Evolutionary conservation across 2,888 invertebrate genomes (phyloP), one percentile per base, ranked within the genome.

Genomic region (Hypomecis punctinalis): DNA sequence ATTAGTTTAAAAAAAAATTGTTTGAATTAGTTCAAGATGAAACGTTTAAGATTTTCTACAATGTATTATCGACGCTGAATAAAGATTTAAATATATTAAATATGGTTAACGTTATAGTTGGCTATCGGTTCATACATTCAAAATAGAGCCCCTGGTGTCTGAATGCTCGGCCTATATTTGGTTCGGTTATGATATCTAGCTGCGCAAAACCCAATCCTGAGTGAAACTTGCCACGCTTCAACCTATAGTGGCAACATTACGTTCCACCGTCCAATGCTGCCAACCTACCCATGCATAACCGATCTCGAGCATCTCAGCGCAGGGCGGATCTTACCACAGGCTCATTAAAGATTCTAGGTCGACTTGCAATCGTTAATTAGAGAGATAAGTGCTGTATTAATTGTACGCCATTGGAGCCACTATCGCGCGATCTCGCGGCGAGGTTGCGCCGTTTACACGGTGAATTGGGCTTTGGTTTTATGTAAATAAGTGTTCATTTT

Each of bases 341-440:
- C 92, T 91, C 91, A 91, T 91, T 92, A 90, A 83, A 86, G 87
- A 91, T 92, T 91, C 92, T 92, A 92, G 92, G 91, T 89, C 91
- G 86, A 77, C 79, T 80, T 86, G 90, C 91, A 91, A 91, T 91
- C 84, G 84, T 88, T 92, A 92, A 92, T 92, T 92, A 92, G 88
- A 67, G 80, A 91, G 91, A 90, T 92, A 91, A 90, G 86, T 89
- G 79, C 82, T 77, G 89, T 89, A 92, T 92, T 92, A 91, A 92
- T 92, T 91, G 91, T 89, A 85, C 85, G 87, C 88, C 89, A 89
- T 88, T 89, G 86, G 88, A 81, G 78, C 76, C 55, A 68, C 77
- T 89, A 90, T 91, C 91, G 84, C 80, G 76, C 78, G 83, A 89
- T 90, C 87, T 85, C 71, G 77, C 73, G 76, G 76, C 68, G 72